Conservation (phyloP, 53 echinoderm and acorn worm genomes). For the Holothuria leucospilota region DNA sequence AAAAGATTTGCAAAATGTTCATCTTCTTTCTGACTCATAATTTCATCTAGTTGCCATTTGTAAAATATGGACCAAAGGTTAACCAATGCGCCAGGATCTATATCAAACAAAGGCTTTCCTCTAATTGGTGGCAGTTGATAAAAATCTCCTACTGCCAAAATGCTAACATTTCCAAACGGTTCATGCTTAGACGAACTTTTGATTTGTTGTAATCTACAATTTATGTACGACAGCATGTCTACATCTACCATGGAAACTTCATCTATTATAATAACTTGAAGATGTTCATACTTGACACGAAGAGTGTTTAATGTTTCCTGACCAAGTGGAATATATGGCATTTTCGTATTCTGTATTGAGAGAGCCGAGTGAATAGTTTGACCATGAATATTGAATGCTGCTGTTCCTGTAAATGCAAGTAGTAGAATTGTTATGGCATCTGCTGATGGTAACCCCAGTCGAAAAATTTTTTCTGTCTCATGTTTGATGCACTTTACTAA, state of each 20-base stretch:
- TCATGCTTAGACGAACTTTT: no score
- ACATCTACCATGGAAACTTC: no score
- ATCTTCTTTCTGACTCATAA: constrained; percentile 54
- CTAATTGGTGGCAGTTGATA: constrained; percentile 46
- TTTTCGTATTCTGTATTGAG: neutral
- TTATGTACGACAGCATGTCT: no score
- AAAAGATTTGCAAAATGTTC: constrained; percentile 28
- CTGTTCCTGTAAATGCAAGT: constrained; percentile 56
- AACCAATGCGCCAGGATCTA: constrained; percentile 1
- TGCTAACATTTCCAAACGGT: no score
- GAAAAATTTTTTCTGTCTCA: neutral
- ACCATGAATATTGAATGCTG: constrained; percentile 58
- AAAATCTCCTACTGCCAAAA: no score
- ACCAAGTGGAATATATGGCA: constrained; percentile 47
- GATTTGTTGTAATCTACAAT: no score
- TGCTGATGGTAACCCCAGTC: neutral
- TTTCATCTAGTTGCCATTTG: constrained; percentile 50
- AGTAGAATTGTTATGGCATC: constrained; percentile 35
- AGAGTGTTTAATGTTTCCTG: constrained; percentile 32
- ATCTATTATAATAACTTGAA: no score
- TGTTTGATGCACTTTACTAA: neutral
- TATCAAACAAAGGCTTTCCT: constrained; percentile 12
- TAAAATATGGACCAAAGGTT: constrained; percentile 48
- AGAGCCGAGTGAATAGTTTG: constrained; percentile 53
- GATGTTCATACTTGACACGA: constrained; percentile 41